phyloP scores from a whole-genome alignment of 2,113 vertebrate genomes.

The Pangasianodon hypophthalmus region DNA sequence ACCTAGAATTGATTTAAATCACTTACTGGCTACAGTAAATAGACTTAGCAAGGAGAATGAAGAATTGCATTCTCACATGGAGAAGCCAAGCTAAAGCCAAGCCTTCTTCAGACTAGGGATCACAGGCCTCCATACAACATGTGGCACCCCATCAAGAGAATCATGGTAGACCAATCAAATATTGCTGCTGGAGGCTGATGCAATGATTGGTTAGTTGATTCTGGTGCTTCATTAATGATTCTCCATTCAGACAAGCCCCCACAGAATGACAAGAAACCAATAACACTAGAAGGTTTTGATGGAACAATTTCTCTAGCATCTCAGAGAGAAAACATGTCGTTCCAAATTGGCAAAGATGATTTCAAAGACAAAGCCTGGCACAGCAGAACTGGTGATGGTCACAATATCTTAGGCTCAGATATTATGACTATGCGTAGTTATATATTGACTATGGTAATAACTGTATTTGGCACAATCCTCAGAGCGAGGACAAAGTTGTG shows the following conservation, averaged over 20 bases:
- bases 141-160: background rate
- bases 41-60: too few relatives aligned
- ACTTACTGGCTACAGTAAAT: too few relatives aligned
- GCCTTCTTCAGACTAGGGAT: too few relatives aligned
- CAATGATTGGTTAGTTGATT: background rate
- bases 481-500: background rate
- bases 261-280: background rate
- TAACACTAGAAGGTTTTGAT: background rate
- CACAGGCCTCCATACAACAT: background rate
- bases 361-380: background rate
- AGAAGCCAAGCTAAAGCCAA: too few relatives aligned
- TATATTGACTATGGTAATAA: background rate
- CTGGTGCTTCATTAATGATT: background rate
- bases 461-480: background rate
- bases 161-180: background rate
- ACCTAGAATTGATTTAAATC: too few relatives aligned
- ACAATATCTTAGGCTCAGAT: background rate
- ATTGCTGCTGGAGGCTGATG: background rate
- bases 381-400: background rate
- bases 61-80: too few relatives aligned
- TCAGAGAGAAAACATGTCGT: background rate
- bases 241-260: background rate
- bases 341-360: background rate
- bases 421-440: constrained; percentile 6
- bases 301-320: background rate